Evolutionary conservation across 2,113 vertebrate genomes (phyloP), one percentile per base, ranked within the genome.

Genomic region (Poeciliopsis occidentalis): DNA sequence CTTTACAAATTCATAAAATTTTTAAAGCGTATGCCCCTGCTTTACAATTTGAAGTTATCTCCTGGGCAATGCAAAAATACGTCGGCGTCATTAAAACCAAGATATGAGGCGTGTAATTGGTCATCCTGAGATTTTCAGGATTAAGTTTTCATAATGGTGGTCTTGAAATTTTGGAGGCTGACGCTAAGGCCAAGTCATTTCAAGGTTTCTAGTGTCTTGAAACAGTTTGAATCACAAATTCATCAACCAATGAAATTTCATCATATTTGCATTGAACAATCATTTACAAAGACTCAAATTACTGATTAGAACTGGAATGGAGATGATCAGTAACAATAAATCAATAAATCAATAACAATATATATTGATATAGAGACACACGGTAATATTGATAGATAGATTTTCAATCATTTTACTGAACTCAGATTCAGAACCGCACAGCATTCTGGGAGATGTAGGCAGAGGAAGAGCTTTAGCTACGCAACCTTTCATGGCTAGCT

Each of bases 31-130:
- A 47, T 70, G 41, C 60, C 47, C 66, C 71, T 68, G 61, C 81
- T 82, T 73, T 75, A 61, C 29, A 34, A 68, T 34, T 67, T 71
- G 47, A 54, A 7, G 17, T 54, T 54, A 24, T 80, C 67, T 67
- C 62, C 24, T 12, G 77, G 70, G 87, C 79, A 71, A 75, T 80
- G 51, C 81, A 37, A 76, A 76, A 83, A 47, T 47, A 47, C 13
- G 19, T 17, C 17, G 5, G 44, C 5, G 4, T 3, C 44, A 47
- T 57, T 24, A 24, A 57, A 57, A 3, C 8, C 2, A 8, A 57
- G 24, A 57, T 57, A 57, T 57, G 51, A 57, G 8, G 22, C 24
- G 3, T 57, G 8, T 8, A n/a, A 57, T 57, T 57, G 22, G 22
- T n/a, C 51, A 57, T 24, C 51, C 22, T 57, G 22, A 54, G 51